Base-by-base conservation (phyloP, 2,797 vertebrate species). In the Amazonetta brasiliensis region DNA sequence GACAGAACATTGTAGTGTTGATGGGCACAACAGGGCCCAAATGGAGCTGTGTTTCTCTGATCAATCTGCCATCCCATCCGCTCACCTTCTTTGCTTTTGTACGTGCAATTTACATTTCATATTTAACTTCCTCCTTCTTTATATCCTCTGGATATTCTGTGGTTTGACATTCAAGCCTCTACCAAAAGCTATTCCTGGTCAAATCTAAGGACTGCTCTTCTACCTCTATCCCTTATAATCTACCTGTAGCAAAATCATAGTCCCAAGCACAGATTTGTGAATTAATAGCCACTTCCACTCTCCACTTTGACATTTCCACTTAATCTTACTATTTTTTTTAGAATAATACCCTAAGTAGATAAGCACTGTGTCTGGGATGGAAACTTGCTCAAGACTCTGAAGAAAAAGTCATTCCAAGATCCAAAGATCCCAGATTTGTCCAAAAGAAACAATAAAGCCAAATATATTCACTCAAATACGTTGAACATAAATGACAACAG, bases 371-470 rank as follows among this genome's bases (percentile, higher is more conserved):
- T 86, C 89, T 79, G 50, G 28, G 19, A 91, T 62, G 31, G 87
- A 96, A 91, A 88, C 10, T n/a, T 81, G 62, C 28, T 55, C 55
- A 79, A 35, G n/a, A 72, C 46, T 67, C 33, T 28, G 41, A 54
- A 37, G 76, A 48, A 82, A 35, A 52, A 59, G 16, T 54, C 22
- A 91, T 95, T 91, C 30, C 37, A 87, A 90, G 58, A 89, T 39
- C 67, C 46, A 72, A 93, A 94, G 62, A 75, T 26, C 16, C 30
- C 63, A 66, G 55, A 87, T 67, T 19, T 39, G 30, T 66, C 81
- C 83, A 90, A 93, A 92, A 89, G 30, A 89, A 95, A 92, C 37
- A 89, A 63, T 48, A 75, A 82, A 87, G 28, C 25, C 22, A 60
- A 55, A 56, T 46, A 63, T 18, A 69, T 66, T 83, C 72, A 83